Conservation (phyloP, 2,113 vertebrate genomes). For the Poeciliopsis retropinna region DNA sequence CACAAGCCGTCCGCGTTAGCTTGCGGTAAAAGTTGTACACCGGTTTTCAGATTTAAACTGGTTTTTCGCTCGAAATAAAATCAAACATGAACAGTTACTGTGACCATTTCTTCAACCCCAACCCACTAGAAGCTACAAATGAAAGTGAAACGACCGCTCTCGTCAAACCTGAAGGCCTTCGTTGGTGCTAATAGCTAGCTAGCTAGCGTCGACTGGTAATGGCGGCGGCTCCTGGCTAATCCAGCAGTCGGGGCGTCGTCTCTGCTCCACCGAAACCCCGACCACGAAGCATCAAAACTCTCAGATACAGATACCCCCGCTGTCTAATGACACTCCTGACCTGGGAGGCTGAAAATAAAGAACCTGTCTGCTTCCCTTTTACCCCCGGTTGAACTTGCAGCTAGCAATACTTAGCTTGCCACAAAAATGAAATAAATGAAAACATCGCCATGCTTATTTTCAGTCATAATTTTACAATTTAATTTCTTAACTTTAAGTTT, state of each 20-base stretch:
- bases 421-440: not conserved
- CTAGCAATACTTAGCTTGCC: not conserved
- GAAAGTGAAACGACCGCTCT: not conserved
- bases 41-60: constrained; percentile 5
- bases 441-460: not conserved
- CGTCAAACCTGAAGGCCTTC: constrained; percentile 24
- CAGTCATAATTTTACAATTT: not conserved
- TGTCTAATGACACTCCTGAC: accelerated
- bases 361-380: not conserved
- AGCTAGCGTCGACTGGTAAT: constrained; percentile 57
- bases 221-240: constrained; percentile 55
- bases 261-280: constrained; percentile 16
- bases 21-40: constrained; percentile 57
- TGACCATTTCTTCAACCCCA: accelerated
- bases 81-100: accelerated
- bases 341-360: not conserved
- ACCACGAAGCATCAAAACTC: constrained; percentile 8
- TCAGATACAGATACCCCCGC: not conserved
- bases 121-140: not conserved
- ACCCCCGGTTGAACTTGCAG: accelerated
- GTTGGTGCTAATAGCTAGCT: constrained; percentile 22
- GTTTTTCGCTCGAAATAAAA: not conserved
- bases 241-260: constrained; percentile 67
- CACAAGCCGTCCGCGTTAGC: constrained; percentile 57
- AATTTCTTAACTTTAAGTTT: not conserved